phyloP scores from a whole-genome alignment of 2,113 vertebrate species.

The Aphyosemion australe region DNA sequence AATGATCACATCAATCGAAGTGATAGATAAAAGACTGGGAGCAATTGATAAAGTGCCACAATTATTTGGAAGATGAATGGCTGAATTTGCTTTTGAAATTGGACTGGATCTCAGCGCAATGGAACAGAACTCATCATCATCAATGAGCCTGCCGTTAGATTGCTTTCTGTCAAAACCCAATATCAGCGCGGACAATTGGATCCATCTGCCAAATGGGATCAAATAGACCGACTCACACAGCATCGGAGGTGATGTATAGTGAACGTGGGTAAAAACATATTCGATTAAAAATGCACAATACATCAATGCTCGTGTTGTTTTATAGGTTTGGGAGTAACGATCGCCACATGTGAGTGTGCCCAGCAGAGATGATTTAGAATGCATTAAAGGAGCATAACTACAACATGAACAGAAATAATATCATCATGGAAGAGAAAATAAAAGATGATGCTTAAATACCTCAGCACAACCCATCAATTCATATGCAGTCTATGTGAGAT shows the following conservation, averaged over 20 bases:
- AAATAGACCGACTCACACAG: slow-evolving; percentile 70
- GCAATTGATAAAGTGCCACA: slow-evolving; percentile 81
- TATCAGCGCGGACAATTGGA: slow-evolving; percentile 71
- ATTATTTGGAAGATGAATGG: slow-evolving; percentile 82
- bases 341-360: slow-evolving; percentile 4
- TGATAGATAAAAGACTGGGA: slow-evolving; percentile 81
- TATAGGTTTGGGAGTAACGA: slow-evolving; percentile 22
- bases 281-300: slow-evolving; percentile 55
- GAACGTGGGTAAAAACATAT: slow-evolving; percentile 62
- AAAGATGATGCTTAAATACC: slow-evolving; percentile 20
- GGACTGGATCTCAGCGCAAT: slow-evolving; percentile 77
- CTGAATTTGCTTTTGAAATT: slow-evolving; percentile 82
- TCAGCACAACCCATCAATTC: slow-evolving; percentile 48
- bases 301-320: slow-evolving; percentile 53
- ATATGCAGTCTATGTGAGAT: slow-evolving; percentile 32
- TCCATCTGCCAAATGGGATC: slow-evolving; percentile 77
- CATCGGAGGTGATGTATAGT: slow-evolving; percentile 72
- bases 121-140: slow-evolving; percentile 80
- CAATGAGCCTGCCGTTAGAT: slow-evolving; percentile 74
- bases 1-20: slow-evolving; percentile 82
- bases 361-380: slow-evolving; percentile 48
- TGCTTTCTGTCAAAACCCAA: slow-evolving; percentile 75
- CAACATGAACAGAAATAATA: slow-evolving; percentile 35
- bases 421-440: neutral
- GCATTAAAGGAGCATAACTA: slow-evolving; percentile 45